Conservation (phyloP, 2,113 vertebrate species). For the Alces alces region DNA sequence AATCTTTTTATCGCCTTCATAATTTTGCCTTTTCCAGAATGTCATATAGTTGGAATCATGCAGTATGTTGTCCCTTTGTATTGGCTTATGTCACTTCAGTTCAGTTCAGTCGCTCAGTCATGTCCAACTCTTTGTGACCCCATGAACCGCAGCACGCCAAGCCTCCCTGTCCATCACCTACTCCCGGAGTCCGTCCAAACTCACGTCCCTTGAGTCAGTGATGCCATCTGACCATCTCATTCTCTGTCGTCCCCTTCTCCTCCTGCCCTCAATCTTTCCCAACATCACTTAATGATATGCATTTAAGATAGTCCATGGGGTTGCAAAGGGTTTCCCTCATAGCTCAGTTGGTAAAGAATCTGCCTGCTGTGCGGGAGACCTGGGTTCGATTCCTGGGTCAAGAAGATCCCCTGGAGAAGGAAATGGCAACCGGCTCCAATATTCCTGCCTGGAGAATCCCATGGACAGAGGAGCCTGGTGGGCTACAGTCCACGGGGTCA, state of each 20-base stretch:
- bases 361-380: not conserved
- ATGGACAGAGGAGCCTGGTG: not conserved
- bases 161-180: too few relatives aligned
- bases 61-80: not conserved
- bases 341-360: not conserved
- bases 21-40: not conserved
- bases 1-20: not conserved
- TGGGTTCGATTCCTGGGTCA: accelerated
- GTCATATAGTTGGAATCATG: not conserved
- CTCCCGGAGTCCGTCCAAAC: too few relatives aligned
- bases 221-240: too few relatives aligned
- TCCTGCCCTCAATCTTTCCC: too few relatives aligned
- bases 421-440: accelerated
- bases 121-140: too few relatives aligned
- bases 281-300: not conserved
- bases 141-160: too few relatives aligned
- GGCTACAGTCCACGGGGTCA: not conserved
- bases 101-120: too few relatives aligned
- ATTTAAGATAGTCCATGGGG: not conserved
- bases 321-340: not conserved
- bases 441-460: not conserved
- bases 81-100: not conserved
- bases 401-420: not conserved
- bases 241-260: too few relatives aligned
- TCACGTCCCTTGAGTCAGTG: too few relatives aligned